Evolutionary conservation across 2,888 invertebrate species (phyloP), one percentile per base, ranked within the genome.

Genomic region (Epistrophella euchroma): DNA sequence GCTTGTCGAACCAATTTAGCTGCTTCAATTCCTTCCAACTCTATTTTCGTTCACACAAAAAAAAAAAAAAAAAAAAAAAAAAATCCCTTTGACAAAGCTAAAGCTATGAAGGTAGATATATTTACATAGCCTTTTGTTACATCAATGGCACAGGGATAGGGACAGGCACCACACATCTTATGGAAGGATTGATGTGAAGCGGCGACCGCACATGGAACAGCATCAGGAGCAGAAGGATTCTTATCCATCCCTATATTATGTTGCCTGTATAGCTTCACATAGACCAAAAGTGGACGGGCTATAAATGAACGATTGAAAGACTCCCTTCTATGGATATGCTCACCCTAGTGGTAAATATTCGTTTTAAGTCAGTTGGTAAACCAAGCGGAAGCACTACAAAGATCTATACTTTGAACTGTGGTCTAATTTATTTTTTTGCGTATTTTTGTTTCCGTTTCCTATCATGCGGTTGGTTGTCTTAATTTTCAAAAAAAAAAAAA

Each of bases 371-470:
- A 78, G 70, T 66, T 58, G 58, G 58, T 58, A 82, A 78, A 71
- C 86, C 86, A 82, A 77, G 64, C 82, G 86, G 82, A 86, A 86
- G 82, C 86, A 82, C 82, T 82, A 77, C 82, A 77, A 77, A 74
- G 77, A 77, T 74, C 77, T 64, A 81, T 86, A 77, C 86, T 86
- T 74, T 82, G 82, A 86, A 86, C 77, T 82, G 82, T 64, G 86
- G 73, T 77, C 82, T 82, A 86, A 86, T 82, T 77, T 78, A 73
- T 52, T 28, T 52, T 52, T 81, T 85, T 72, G 71, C 70, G 79
- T 79, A 37, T 71, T 71, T 22, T 70, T 70, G 37, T 71, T 56
- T 71, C 52, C 56, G 22, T 40, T 56, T 56, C 37, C 40, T 45
- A 43, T 73, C 60, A 52, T 58, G 71, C 64, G 47, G 70, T 66